Evolutionary conservation across 2,888 invertebrate genomes (phyloP).

Genomic region (Conops quadrifasciatus): DNA sequence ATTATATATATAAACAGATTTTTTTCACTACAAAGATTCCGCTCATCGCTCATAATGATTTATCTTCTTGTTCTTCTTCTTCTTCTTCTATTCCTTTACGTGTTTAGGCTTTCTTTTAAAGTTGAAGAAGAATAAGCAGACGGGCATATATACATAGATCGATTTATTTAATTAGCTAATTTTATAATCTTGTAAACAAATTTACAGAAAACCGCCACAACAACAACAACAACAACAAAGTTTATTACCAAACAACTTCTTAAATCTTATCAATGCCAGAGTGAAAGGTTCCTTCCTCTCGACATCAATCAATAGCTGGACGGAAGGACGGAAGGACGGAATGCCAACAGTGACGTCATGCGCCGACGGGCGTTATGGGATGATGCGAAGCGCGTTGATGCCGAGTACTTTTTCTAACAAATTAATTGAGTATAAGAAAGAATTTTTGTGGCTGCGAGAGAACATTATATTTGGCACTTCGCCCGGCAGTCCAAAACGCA

Average conservation of each 20-base stretch:
- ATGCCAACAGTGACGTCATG: constrained; percentile 1
- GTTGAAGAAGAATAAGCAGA: neutral
- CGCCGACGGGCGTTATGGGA: too few species aligned
- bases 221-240: neutral
- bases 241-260: too few species aligned
- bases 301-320: neutral
- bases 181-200: constrained; percentile 26
- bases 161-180: constrained; percentile 15
- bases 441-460: too few species aligned
- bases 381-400: too few species aligned
- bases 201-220: neutral
- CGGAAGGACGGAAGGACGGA: neutral
- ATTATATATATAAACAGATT: too few species aligned
- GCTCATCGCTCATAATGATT: neutral
- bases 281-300: neutral
- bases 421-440: too few species aligned
- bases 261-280: neutral
- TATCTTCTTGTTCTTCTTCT: constrained; percentile 9
- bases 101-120: neutral
- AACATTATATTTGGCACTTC: too few species aligned
- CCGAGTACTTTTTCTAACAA: too few species aligned
- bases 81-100: neutral
- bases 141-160: neutral
- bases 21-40: too few species aligned
- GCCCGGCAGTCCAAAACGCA: too few species aligned